Evolutionary conservation across 2,797 vertebrate species (phyloP).

Genomic region (Gymnopithys bicolor): DNA sequence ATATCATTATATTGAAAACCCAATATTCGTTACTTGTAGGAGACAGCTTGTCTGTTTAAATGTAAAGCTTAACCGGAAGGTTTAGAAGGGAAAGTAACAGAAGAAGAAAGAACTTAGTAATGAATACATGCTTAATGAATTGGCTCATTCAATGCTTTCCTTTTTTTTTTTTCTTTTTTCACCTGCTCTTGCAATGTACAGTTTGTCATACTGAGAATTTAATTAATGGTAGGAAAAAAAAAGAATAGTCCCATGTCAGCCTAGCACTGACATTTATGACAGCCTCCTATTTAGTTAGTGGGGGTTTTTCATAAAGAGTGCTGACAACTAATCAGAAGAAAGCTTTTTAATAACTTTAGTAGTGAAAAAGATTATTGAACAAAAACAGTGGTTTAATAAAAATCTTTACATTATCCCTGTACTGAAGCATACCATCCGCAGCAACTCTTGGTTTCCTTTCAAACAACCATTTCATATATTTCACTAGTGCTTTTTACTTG

Average conservation of each 20-base stretch:
- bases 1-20: neutral
- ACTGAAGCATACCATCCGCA: neutral
- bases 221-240: neutral
- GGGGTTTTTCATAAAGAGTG: neutral
- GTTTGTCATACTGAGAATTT: neutral
- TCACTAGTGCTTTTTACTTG: neutral
- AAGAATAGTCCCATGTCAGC: neutral
- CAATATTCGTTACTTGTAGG: neutral
- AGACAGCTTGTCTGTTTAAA: slow-evolving; percentile 29
- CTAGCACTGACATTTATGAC: neutral
- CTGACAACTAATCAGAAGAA: neutral
- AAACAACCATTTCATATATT: neutral
- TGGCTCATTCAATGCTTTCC: neutral
- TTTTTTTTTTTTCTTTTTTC: neutral
- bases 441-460: neutral
- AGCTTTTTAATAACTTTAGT: neutral
- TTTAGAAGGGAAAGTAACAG: slow-evolving; percentile 7
- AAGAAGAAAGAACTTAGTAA: slow-evolving; percentile 11
- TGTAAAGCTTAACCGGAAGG: neutral
- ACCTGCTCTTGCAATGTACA: neutral
- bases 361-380: neutral
- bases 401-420: neutral
- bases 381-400: neutral
- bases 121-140: slow-evolving; percentile 23
- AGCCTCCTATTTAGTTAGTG: neutral